Base-by-base conservation (phyloP, 2,888 invertebrate genomes). In the Hypena proboscidalis region DNA sequence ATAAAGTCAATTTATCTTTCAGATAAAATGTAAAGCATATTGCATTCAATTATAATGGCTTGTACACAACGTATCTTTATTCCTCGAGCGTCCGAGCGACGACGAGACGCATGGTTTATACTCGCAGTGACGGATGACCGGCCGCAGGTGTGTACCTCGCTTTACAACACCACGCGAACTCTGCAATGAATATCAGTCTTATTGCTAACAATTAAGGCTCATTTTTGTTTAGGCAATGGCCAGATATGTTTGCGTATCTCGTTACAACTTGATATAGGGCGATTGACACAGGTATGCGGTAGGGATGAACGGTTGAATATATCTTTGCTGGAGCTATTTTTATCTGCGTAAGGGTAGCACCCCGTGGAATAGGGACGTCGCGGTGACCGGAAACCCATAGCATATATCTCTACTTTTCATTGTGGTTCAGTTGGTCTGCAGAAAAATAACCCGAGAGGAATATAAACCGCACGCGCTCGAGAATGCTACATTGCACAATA, bases 211-310 rank as follows among this genome's bases (percentile, higher is more conserved):
- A 0, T 4, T 43, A 57, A 26, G 37, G 49, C 29, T 34, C 4
- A 9, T 33, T 54, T 64, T 50, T 10, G 25, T 5, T 10, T 31
- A 2, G 1, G n/a, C 1, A 4, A 0, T 6, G 13, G 0, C n/a
- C n/a, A 7, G 17, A 23, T 13, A 17, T 14, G 13, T 33, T 26
- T 40, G 22, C 30, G 29, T 32, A 15, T 17, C 44, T 44, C 56
- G 53, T 59, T 55, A 65, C 65, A 60, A 58, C 50, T 61, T 68
- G 63, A 73, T 71, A 58, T 61, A 53, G 69, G 59, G 48, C 64
- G 67, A 79, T 76, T 74, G 79, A 78, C 79, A 75, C 62, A 67
- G 77, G 74, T 77, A 68, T 61, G 66, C 42, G 67, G 59, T 51
- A 51, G 54, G 59, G 52, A 53, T 52, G 52, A 63, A 53, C 32